phyloP scores from a whole-genome alignment of 2,888 invertebrate species.

The Lagria hirta region DNA sequence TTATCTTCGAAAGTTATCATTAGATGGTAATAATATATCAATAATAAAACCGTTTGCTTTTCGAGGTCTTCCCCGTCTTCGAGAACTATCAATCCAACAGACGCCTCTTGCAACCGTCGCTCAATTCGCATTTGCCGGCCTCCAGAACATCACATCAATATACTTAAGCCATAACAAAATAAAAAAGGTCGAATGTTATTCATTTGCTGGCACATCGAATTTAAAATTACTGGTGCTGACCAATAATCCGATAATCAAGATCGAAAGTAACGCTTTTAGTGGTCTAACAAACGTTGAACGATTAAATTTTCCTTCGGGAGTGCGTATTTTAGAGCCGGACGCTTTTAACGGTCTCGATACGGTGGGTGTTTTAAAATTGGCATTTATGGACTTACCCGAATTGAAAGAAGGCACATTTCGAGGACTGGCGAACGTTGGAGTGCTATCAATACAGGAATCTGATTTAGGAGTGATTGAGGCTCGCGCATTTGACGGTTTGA shows the following conservation, averaged over 20 bases:
- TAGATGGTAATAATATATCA: constrained; percentile 86
- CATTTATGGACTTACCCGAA: constrained; percentile 76
- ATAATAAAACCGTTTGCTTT: constrained; percentile 84
- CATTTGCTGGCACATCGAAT: constrained; percentile 85
- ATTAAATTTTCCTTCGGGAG: constrained; percentile 80
- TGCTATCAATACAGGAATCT: constrained; percentile 78
- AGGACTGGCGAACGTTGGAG: constrained; percentile 73
- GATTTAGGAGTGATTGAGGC: constrained; percentile 74
- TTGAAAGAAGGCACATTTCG: constrained; percentile 62
- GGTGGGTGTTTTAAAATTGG: constrained; percentile 77
- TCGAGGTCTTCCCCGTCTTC: constrained; percentile 75
- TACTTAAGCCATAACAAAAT: constrained; percentile 62
- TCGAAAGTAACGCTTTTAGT: constrained; percentile 81
- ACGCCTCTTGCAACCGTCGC: constrained; percentile 80
- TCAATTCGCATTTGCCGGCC: constrained; percentile 80
- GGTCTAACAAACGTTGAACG: constrained; percentile 81
- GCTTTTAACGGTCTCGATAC: constrained; percentile 81
- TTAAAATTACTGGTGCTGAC: constrained; percentile 78
- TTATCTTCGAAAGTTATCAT: constrained; percentile 76
- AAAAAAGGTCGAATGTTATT: constrained; percentile 64
- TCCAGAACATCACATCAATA: constrained; percentile 78
- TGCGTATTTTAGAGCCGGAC: constrained; percentile 72
- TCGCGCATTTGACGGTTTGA: constrained; percentile 76
- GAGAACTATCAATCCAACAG: constrained; percentile 74
- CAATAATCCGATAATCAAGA: constrained; percentile 80